Conservation (phyloP, 1,140 invertebrate genomes). For the Caerostris darwini region DNA sequence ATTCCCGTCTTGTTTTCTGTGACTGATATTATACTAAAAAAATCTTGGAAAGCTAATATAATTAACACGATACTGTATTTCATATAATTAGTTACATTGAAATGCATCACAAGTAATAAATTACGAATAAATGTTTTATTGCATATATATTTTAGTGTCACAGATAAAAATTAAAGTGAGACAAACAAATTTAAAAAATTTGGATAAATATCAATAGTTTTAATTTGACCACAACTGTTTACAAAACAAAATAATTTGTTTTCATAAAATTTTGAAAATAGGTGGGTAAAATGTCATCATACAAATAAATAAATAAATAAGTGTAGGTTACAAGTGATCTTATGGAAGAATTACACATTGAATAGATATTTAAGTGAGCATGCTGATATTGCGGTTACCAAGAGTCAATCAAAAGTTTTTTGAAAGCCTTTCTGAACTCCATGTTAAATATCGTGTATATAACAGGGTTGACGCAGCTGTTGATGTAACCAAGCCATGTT, state of each 20-base stretch:
- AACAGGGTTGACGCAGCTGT: slow-evolving; percentile 97
- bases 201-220: not conserved
- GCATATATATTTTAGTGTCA: not conserved
- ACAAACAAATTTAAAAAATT: not conserved
- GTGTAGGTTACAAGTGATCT: not conserved
- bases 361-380: too few relatives aligned
- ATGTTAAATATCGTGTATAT: slow-evolving; percentile 99
- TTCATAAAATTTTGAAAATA: not conserved
- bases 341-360: not conserved
- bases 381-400: slow-evolving; percentile 65
- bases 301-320: not conserved
- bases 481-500: slow-evolving; percentile 99
- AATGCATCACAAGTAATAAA: not conserved
- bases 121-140: not conserved
- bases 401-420: slow-evolving; percentile 89
- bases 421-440: slow-evolving; percentile 99
- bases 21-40: too few relatives aligned
- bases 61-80: too few relatives aligned
- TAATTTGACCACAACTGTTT: not conserved
- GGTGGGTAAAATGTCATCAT: slow-evolving; percentile 2
- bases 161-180: not conserved
- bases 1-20: too few relatives aligned
- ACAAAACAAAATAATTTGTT: not conserved
- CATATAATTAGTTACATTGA: not conserved
- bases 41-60: too few relatives aligned